phyloP scores from a whole-genome alignment of 2,888 invertebrate genomes.

The Malthinus flaveolus region DNA sequence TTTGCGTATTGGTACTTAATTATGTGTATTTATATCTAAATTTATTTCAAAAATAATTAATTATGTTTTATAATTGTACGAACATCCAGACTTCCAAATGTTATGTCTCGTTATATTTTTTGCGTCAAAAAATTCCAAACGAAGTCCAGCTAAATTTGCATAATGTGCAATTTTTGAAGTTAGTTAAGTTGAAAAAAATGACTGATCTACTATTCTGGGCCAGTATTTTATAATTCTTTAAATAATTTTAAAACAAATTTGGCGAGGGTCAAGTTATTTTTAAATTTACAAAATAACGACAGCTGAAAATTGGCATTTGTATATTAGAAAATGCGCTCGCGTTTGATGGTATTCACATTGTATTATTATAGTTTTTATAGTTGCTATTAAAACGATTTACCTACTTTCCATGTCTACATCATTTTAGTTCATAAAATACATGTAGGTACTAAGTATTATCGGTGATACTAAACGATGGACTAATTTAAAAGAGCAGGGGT shows the following conservation, averaged over 20 bases:
- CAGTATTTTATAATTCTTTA: slow-evolving; percentile 8
- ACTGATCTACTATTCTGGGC: slow-evolving; percentile 10
- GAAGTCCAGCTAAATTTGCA: too few species aligned
- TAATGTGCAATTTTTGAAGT: neutral
- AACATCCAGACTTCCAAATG: too few species aligned
- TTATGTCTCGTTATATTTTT: too few species aligned
- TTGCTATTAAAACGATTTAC: slow-evolving; percentile 10
- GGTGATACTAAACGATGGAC: too few species aligned
- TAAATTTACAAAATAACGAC: slow-evolving; percentile 18
- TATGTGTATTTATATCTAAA: too few species aligned
- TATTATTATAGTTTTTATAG: neutral
- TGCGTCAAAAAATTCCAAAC: too few species aligned
- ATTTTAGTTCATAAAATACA: too few species aligned
- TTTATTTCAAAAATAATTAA: too few species aligned
- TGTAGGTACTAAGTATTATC: too few species aligned
- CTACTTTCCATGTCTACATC: slow-evolving; percentile 1
- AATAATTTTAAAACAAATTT: slow-evolving; percentile 22
- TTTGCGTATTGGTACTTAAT: too few species aligned
- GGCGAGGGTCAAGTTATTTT: slow-evolving; percentile 23
- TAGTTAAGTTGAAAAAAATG: slow-evolving; percentile 17
- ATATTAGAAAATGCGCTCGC: slow-evolving; percentile 22
- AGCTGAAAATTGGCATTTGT: slow-evolving; percentile 29
- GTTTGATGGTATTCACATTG: slow-evolving; percentile 19
- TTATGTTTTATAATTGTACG: too few species aligned
- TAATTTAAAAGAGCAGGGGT: too few species aligned